Evolutionary conservation across 2,888 invertebrate species (phyloP).

Genomic region (Tetheella fluctuosa): DNA sequence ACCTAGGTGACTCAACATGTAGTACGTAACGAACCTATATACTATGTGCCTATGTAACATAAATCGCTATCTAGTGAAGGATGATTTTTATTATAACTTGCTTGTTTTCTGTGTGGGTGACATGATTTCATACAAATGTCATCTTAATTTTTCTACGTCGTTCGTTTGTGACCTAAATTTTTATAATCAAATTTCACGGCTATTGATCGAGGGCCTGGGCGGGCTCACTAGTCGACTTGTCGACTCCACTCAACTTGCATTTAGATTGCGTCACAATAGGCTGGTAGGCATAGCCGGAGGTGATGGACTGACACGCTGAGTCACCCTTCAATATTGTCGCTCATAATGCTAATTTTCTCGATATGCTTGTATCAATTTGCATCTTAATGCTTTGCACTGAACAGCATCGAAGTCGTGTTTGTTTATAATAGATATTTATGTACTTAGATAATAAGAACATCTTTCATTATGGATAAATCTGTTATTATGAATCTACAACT

Average conservation of each 20-base stretch:
- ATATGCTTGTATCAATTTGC: slow-evolving; percentile 81
- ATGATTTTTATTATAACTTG: not conserved
- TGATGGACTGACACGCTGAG: slow-evolving; percentile 76
- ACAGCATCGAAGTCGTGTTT: slow-evolving; percentile 46
- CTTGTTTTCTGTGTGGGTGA: slow-evolving; percentile 12
- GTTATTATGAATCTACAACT: not conserved
- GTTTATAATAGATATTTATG: slow-evolving; percentile 35
- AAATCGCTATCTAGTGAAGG: too few species aligned
- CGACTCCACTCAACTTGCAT: slow-evolving; percentile 55
- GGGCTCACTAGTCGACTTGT: slow-evolving; percentile 71
- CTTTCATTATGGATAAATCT: not conserved
- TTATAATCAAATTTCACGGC: slow-evolving; percentile 77
- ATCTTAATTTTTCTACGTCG: slow-evolving; percentile 45
- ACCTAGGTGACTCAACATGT: too few species aligned
- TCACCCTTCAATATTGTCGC: slow-evolving; percentile 79
- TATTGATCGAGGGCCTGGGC: slow-evolving; percentile 78
- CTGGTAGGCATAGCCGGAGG: slow-evolving; percentile 59
- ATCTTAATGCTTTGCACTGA: slow-evolving; percentile 75
- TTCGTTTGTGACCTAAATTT: slow-evolving; percentile 58
- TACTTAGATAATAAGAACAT: slow-evolving; percentile 15
- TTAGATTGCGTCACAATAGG: slow-evolving; percentile 66
- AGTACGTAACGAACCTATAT: too few species aligned
- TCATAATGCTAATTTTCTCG: slow-evolving; percentile 79
- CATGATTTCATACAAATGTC: slow-evolving; percentile 26
- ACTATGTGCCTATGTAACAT: too few species aligned